Conservation (phyloP, 2,888 invertebrate genomes). For the Drosophila histrio region DNA sequence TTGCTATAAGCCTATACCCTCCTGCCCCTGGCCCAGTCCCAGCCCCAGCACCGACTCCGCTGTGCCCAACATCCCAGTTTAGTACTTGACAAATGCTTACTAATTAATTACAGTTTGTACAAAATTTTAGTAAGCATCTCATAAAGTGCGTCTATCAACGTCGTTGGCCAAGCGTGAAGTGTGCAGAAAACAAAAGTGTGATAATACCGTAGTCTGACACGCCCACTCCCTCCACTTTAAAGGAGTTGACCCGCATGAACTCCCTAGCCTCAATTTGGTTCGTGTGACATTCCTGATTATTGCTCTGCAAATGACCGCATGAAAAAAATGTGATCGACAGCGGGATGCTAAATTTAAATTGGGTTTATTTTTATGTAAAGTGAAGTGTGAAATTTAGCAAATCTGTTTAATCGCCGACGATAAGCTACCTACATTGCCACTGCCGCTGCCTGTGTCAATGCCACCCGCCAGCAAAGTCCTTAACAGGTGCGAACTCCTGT, state of each 20-base stretch:
- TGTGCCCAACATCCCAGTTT: conserved; percentile 46
- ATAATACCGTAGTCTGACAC: conserved; percentile 42
- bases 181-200: conserved; percentile 78
- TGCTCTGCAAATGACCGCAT: conserved; percentile 2
- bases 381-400: conserved; percentile 81
- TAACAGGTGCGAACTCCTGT: conserved; percentile 43
- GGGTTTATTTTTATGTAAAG: conserved; percentile 68
- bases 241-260: conserved; percentile 8
- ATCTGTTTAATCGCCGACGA: conserved; percentile 70
- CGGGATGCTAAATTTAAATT: conserved; percentile 40
- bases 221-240: conserved; percentile 23
- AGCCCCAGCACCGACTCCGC: background rate
- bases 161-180: conserved; percentile 37
- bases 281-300: conserved; percentile 16
- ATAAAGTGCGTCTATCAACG: conserved; percentile 80
- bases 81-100: conserved; percentile 85
- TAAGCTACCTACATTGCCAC: conserved; percentile 49
- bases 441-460: conserved; percentile 32
- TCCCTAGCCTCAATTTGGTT: background rate
- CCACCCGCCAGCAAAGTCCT: conserved; percentile 50
- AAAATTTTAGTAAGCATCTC: conserved; percentile 82
- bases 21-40: background rate
- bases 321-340: conserved; percentile 13
- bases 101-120: conserved; percentile 85
- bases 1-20: background rate